phyloP scores from a whole-genome alignment of 2,888 invertebrate genomes.

The Gerris lacustris region DNA sequence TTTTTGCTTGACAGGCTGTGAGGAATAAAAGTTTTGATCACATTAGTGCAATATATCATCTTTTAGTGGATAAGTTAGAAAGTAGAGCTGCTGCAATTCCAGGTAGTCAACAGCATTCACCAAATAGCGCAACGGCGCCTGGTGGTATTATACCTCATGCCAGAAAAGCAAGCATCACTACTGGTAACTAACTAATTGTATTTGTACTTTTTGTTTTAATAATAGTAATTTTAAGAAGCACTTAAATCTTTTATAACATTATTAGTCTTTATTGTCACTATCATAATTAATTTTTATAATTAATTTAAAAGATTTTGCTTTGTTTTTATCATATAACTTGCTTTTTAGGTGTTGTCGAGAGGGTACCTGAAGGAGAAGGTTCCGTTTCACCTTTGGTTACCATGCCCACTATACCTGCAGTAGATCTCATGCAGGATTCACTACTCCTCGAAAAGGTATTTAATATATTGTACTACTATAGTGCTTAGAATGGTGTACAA shows the following conservation, averaged over 20 bases:
- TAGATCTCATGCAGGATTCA: constrained; percentile 42
- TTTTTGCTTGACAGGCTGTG: constrained; percentile 49
- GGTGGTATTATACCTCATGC: constrained; percentile 11
- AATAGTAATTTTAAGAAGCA: not conserved
- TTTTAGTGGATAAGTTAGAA: constrained; percentile 68
- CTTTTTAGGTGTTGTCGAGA: constrained; percentile 42
- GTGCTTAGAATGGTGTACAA: no score
- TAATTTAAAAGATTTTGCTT: no score
- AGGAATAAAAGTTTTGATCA: constrained; percentile 78
- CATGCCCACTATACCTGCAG: constrained; percentile 44
- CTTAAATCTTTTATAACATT: no score
- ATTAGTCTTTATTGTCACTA: no score
- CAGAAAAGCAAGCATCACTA: constrained; percentile 51
- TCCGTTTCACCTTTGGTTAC: constrained; percentile 38
- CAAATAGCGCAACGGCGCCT: not conserved
- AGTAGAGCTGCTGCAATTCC: constrained; percentile 36
- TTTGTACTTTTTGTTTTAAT: not conserved
- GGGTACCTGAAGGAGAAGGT: constrained; percentile 35
- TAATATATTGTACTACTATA: not conserved
- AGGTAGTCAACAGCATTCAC: constrained; percentile 18
- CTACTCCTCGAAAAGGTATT: constrained; percentile 50
- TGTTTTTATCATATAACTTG: no score
- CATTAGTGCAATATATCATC: constrained; percentile 85
- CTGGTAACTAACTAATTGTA: constrained; percentile 31
- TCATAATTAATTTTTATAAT: no score